A percentile compares a stretch with the other conserved stretches of the same genome.
Conservation (phyloP, 2,888 invertebrate genomes). For the Aplocera efformata region DNA sequence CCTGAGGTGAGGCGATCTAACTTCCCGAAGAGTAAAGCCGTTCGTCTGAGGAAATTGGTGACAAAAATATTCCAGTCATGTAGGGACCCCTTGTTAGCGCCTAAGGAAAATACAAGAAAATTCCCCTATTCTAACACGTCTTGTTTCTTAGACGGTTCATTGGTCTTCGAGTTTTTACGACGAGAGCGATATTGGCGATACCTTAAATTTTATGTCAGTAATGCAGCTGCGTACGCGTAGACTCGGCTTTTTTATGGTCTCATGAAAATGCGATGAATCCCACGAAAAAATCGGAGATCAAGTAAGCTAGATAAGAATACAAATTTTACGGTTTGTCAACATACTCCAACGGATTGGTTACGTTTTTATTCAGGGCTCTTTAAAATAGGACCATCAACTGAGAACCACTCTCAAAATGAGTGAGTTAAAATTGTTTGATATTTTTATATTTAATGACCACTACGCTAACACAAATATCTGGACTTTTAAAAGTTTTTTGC, state of each 20-base stretch:
- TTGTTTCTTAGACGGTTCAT: constrained; percentile 52
- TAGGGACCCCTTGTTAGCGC: constrained; percentile 69
- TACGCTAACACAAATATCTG: too few relatives aligned
- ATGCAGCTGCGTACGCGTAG: constrained; percentile 49
- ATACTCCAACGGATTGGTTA: constrained; percentile 11
- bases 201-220: constrained; percentile 61
- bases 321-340: constrained; percentile 21
- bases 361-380: constrained; percentile 4
- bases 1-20: constrained; percentile 66
- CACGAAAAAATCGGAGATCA: constrained; percentile 27
- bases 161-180: constrained; percentile 59
- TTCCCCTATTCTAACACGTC: constrained; percentile 57
- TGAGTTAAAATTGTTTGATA: too few relatives aligned
- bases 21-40: constrained; percentile 65
- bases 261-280: constrained; percentile 39
- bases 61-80: constrained; percentile 78
- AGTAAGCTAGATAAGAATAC: constrained; percentile 25
- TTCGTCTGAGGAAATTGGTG: constrained; percentile 70
- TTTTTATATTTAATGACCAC: too few relatives aligned
- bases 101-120: constrained; percentile 62
- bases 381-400: too few relatives aligned
- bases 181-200: constrained; percentile 48
- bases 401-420: too few relatives aligned
- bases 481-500: too few relatives aligned
- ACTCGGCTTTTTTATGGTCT: constrained; percentile 36